Percentiles rank a stretch among this genome's conserved stretches.
These are phyloP conservation scores for Gila orcuttii DNA, from an alignment of 2,113 vertebrate species.

Conservation along the genomic window DNA sequence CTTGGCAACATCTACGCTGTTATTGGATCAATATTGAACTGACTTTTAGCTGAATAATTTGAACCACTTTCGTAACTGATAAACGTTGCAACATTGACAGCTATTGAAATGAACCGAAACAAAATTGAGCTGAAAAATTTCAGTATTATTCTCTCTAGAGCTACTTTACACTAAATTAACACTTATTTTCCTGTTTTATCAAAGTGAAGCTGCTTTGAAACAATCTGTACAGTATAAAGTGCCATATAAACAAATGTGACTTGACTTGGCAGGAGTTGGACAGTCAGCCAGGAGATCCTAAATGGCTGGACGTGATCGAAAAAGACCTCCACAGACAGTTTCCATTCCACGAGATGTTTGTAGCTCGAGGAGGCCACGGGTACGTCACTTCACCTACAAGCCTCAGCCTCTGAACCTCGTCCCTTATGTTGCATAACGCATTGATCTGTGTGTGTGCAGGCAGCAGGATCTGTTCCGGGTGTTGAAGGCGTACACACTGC, in stretches of 20 bases:
- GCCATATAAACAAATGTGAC: not conserved
- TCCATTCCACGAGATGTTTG: constrained; percentile 99
- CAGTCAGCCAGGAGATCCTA: constrained; percentile 83
- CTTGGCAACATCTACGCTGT: not conserved
- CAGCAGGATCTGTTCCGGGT: constrained; percentile 94
- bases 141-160: too few species aligned
- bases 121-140: not conserved
- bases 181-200: not conserved
- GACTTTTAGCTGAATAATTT: not conserved
- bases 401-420: not conserved
- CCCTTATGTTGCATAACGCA: not conserved
- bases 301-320: constrained; percentile 95
- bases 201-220: not conserved
- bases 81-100: not conserved
- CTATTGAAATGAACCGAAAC: not conserved
- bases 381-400: constrained; percentile 62
- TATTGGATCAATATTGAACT: not conserved
- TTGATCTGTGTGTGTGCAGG: constrained; percentile 66
- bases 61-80: too few species aligned
- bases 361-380: constrained; percentile 93
- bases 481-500: constrained; percentile 92
- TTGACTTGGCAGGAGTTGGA: constrained; percentile 83
- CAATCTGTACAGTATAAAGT: not conserved
- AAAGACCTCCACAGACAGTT: constrained; percentile 96
- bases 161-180: not conserved